A percentile compares a stretch with the other conserved stretches of the same genome.
Evolutionary conservation across 2,888 invertebrate genomes (phyloP).

Genomic region (Ennomos erosarius): DNA sequence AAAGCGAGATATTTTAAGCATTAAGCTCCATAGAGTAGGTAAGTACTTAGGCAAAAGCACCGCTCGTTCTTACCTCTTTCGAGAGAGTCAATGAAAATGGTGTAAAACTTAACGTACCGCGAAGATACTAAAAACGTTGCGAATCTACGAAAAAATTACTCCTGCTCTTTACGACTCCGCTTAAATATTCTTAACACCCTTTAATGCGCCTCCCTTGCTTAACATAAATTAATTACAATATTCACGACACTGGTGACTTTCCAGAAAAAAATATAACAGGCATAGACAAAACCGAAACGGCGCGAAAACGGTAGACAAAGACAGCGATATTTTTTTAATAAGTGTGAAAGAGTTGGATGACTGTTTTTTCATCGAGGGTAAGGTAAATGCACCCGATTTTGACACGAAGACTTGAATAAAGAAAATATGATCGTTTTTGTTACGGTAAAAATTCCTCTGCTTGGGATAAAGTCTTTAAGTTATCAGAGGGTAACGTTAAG

Average conservation of each 20-base stretch:
- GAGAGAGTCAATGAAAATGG: conserved; percentile 51
- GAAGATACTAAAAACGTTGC: conserved; percentile 60
- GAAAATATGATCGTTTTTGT: conserved; percentile 84
- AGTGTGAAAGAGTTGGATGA: conserved; percentile 75
- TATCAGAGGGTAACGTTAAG: conserved; percentile 73
- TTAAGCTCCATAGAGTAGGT: conserved; percentile 26
- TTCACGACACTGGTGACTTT: conserved; percentile 58
- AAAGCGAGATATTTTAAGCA: conserved; percentile 22
- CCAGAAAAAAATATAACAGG: conserved; percentile 68
- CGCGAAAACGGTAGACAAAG: conserved; percentile 49
- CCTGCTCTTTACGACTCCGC: conserved; percentile 57
- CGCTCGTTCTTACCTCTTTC: conserved; percentile 43
- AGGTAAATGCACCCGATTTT: conserved; percentile 29
- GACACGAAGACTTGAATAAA: conserved; percentile 75
- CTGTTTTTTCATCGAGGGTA: conserved; percentile 65
- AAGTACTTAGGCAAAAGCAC: conserved; percentile 23
- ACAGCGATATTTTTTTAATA: conserved; percentile 51
- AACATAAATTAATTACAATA: conserved; percentile 83
- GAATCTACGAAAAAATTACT: conserved; percentile 61
- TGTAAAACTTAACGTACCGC: conserved; percentile 69
- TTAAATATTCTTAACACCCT: conserved; percentile 50
- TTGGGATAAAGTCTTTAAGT: conserved; percentile 84
- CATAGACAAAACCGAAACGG: conserved; percentile 65
- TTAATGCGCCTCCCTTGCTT: conserved; percentile 66
- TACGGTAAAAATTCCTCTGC: conserved; percentile 82